Percentiles rank a stretch among this genome's conserved stretches.
Evolutionary conservation across 2,113 vertebrate genomes (phyloP).

Genomic region (Nicator chloris): DNA sequence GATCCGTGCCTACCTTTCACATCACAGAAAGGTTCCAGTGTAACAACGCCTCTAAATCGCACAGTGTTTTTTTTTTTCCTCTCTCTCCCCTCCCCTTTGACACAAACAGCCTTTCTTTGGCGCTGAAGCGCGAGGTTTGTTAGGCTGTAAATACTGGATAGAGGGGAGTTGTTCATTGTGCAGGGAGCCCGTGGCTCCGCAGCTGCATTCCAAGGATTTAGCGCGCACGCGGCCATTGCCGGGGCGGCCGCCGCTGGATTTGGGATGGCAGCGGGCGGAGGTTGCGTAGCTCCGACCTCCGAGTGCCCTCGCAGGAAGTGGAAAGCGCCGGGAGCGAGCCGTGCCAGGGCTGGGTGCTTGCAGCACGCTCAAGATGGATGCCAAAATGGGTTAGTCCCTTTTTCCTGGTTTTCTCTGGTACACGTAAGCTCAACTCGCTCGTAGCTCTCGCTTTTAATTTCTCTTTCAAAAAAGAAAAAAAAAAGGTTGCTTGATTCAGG

Average conservation of each 20-base stretch:
- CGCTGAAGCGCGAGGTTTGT: not conserved
- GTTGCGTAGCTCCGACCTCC: conserved; percentile 44
- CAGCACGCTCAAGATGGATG: conserved; percentile 85
- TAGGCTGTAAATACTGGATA: not conserved
- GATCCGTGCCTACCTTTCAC: not conserved
- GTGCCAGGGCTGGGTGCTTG: conserved; percentile 42
- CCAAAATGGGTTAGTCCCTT: conserved; percentile 82
- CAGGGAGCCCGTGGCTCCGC: not conserved
- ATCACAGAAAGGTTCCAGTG: not conserved
- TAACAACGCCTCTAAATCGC: not conserved
- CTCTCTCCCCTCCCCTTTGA: not conserved
- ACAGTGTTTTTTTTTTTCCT: not conserved
- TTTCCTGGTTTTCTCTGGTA: not conserved
- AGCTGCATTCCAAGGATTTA: not conserved
- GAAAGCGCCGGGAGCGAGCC: conserved; percentile 20
- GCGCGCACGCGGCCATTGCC: not conserved
- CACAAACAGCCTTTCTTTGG: not conserved
- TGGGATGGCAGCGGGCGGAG: not conserved
- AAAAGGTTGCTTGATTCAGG: not conserved
- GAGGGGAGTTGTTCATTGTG: not conserved
- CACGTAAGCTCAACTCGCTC: fast-evolving
- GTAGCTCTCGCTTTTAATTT: not conserved
- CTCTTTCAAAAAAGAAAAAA: not conserved
- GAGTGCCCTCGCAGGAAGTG: conserved; percentile 66
- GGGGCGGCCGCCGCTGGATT: fast-evolving